Evolutionary conservation across 2,113 vertebrate genomes (phyloP), one percentile per base, ranked within the genome.

Genomic region (Cyprinodon tularosa): DNA sequence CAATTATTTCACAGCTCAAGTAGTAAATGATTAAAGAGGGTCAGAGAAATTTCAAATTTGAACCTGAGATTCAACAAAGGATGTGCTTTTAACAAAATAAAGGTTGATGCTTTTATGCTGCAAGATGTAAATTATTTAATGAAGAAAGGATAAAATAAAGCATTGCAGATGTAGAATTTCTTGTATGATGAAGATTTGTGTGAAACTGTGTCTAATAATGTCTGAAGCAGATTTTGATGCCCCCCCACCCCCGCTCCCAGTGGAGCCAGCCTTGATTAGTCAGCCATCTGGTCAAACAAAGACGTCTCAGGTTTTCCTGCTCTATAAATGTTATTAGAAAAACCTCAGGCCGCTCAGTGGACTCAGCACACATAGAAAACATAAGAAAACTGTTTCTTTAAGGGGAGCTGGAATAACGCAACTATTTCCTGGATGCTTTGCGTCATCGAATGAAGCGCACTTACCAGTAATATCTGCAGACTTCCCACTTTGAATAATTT

Each of bases 261-360:
- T 14, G 50, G 71, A 85, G 72, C 59, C 69, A 61, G 74, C 29
- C 83, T 86, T 86, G 87, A 91, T 91, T 90, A 87, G 84, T 74
- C 66, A 40, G 82, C 91, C 91, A 92, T 93, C 92, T 93, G 92
- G 80, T 91, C 91, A 86, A 88, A 92, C 89, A 91, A 90, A 92
- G 89, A 80, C 82, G 86, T 86, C 87, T 90, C 85, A 74, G 86
- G 82, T 88, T 90, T 84, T 87, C 77, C 85, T 84, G 83, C 68
- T 76, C 64, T 85, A 74, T 87, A 86, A 88, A 90, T 86, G 84
- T 90, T 84, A 91, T 89, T 90, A 88, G 68, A 90, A 90, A 53
- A 91, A 89, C 83, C 87, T 75, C 47, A 81, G 71, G 77, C 85
- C 76, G 78, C 57, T 15, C 65, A 29, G 38, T 12, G 38, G 38